These are phyloP conservation scores for Mastacembelus armatus DNA, from an alignment of 2,797 vertebrate species.

Conservation along the genomic window DNA sequence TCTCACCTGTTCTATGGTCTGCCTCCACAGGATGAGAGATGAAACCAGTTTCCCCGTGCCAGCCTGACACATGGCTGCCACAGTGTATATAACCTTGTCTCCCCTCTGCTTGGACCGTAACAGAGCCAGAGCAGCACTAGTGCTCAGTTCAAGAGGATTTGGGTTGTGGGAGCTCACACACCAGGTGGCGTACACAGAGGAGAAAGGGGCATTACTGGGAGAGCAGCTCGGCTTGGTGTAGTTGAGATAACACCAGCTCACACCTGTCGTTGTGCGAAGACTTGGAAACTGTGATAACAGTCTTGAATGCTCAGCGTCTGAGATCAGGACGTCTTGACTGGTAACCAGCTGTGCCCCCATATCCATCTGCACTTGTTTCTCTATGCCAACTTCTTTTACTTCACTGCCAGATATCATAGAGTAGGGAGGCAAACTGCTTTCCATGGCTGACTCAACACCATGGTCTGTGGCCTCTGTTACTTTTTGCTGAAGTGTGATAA, in stretches of 20 bases:
- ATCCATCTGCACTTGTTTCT: conserved; percentile 82
- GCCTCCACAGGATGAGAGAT: conserved; percentile 91
- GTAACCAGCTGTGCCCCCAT: conserved; percentile 86
- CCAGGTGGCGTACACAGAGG: conserved; percentile 96
- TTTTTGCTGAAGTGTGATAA: conserved; percentile 81
- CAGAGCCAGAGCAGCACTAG: conserved; percentile 91
- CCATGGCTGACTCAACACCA: conserved; percentile 86
- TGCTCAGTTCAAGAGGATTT: conserved; percentile 93
- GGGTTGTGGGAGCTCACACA: conserved; percentile 94
- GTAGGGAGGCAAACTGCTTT: conserved; percentile 85
- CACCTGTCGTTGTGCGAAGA: conserved; percentile 95
- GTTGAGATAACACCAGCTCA: conserved; percentile 99
- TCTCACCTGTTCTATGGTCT: conserved; percentile 91
- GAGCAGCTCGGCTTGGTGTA: conserved; percentile 94
- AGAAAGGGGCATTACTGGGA: conserved; percentile 86
- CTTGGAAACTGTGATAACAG: conserved; percentile 94
- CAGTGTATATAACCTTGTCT: conserved; percentile 89
- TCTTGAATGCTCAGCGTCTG: conserved; percentile 87
- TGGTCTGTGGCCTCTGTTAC: conserved; percentile 83
- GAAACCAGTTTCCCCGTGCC: conserved; percentile 93
- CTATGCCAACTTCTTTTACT: conserved; percentile 78
- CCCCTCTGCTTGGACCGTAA: conserved; percentile 93
- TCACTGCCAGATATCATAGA: conserved; percentile 79
- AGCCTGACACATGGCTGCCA: conserved; percentile 93
- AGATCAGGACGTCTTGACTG: conserved; percentile 81